Conservation (phyloP, 2,888 invertebrate genomes). For the Bombylius discolor region DNA sequence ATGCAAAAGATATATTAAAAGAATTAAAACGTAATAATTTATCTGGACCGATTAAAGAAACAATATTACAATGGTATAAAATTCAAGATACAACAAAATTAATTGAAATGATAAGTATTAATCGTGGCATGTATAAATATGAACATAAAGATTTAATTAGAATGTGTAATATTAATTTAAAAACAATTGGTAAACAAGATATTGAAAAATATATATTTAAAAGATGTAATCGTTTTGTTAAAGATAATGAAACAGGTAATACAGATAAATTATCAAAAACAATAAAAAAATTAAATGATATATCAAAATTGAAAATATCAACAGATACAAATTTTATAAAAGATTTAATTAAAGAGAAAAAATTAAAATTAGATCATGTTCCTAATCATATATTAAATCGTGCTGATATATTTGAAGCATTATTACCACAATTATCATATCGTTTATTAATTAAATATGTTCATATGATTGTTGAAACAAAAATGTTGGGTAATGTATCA, state of each 20-base stretch:
- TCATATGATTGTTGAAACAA: slow-evolving; percentile 17
- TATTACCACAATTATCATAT: slow-evolving; percentile 24
- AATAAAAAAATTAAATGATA: slow-evolving; percentile 11
- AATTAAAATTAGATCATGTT: slow-evolving; percentile 24
- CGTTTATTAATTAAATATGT: slow-evolving; percentile 22
- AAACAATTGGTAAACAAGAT: slow-evolving; percentile 14
- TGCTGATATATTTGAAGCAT: slow-evolving; percentile 16
- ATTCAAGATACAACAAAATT: slow-evolving; percentile 17
- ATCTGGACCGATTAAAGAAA: slow-evolving; percentile 26
- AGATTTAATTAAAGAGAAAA: slow-evolving; percentile 17
- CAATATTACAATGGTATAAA: slow-evolving; percentile 27
- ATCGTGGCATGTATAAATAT: slow-evolving; percentile 18
- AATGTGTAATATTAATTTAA: slow-evolving; percentile 22
- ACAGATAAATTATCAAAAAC: neutral
- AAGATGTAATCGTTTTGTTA: slow-evolving; percentile 17
- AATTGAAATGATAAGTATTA: slow-evolving; percentile 23
- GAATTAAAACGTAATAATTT: slow-evolving; percentile 19
- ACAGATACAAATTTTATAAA: slow-evolving; percentile 8
- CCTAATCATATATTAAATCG: slow-evolving; percentile 21
- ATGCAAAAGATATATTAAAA: slow-evolving; percentile 20
- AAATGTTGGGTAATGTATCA: slow-evolving; percentile 17
- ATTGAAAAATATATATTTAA: slow-evolving; percentile 16
- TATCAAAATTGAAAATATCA: slow-evolving; percentile 22
- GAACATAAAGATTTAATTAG: slow-evolving; percentile 23
- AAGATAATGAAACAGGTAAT: slow-evolving; percentile 4